These are phyloP conservation scores for Netelia virgata DNA, from an alignment of 2,888 invertebrate species.

Conservation along the genomic window DNA sequence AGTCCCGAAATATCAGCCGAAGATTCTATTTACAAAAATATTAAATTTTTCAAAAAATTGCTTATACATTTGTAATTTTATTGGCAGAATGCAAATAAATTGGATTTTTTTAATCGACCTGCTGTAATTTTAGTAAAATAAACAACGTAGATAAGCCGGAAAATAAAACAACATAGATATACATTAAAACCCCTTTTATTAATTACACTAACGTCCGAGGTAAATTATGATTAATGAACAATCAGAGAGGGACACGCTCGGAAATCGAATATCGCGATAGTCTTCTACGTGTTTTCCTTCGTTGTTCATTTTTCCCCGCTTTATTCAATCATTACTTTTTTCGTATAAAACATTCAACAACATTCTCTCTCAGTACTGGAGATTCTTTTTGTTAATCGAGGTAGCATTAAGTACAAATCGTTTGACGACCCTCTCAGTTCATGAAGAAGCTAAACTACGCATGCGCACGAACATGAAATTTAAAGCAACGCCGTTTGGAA, in stretches of 20 bases:
- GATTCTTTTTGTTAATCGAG: constrained; percentile 48
- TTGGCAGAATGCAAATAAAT: neutral
- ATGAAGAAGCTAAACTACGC: constrained; percentile 20
- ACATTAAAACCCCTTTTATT: constrained; percentile 59
- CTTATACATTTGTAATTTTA: neutral
- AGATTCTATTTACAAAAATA: too few species aligned
- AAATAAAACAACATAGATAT: constrained; percentile 8
- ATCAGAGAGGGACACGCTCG: constrained; percentile 34
- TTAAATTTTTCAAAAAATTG: neutral
- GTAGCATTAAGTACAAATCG: constrained; percentile 67
- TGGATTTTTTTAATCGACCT: neutral
- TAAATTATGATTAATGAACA: constrained; percentile 47
- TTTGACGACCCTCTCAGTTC: constrained; percentile 32
- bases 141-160: constrained; percentile 2
- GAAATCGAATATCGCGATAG: constrained; percentile 31
- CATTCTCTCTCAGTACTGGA: constrained; percentile 73
- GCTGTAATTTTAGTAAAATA: neutral
- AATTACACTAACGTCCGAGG: constrained; percentile 34
- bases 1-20: too few species aligned
- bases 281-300: constrained; percentile 3
- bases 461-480: neutral
- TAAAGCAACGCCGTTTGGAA: neutral
- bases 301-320: constrained; percentile 55
- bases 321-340: constrained; percentile 75
- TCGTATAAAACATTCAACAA: constrained; percentile 80